Base-by-base conservation (phyloP, 2,888 invertebrate genomes). In the Leucozona laternaria region DNA sequence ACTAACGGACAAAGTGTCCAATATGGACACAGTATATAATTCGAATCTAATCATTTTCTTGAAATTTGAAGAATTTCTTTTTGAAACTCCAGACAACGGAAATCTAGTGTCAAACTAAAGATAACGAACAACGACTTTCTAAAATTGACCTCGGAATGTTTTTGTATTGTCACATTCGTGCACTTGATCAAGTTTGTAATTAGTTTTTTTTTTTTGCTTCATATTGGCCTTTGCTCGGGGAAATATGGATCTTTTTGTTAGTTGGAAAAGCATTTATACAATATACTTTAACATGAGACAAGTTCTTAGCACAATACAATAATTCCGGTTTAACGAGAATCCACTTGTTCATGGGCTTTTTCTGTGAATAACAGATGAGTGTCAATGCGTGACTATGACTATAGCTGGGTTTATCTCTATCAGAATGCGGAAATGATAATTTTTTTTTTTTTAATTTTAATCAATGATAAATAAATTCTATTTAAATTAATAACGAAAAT, bases 321-420 rank as follows among this genome's bases (percentile, higher is more conserved):
- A 31, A 37, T 78, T 78, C 70, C 78, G 71, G 78, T 70, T 70
- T 20, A 48, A 66, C 66, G 20, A 48, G 66, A 43, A 50, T 53
- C 20, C 50, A 60, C 34, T 60, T 53, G 25, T 15, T 62, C 34
- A 45, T 71, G 34, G 62, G 28, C 37, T 58, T 77, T 68, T 40
- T 55, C 43, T 53, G 17, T 71, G 62, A 71, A 55, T 55, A 62
- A 31, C 11, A 20, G 50, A 68, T 55, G 34, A 70, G 20, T 78
- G 60, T 70, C 60, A 34, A 55, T 48, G 77, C 37, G 68, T 57
- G 58, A 68, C 70, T 43, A 17, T 40, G 11, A 2, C 2, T 22
- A 34, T 10, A 11, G 40, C 43, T 11, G 13, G n/a, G 22, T 60
- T 43, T 40, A 28, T 48, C 28, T 28, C 0, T n/a, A 15, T 68